Base-by-base conservation (phyloP, 2,888 invertebrate genomes). In the Amphipoea oculea region DNA sequence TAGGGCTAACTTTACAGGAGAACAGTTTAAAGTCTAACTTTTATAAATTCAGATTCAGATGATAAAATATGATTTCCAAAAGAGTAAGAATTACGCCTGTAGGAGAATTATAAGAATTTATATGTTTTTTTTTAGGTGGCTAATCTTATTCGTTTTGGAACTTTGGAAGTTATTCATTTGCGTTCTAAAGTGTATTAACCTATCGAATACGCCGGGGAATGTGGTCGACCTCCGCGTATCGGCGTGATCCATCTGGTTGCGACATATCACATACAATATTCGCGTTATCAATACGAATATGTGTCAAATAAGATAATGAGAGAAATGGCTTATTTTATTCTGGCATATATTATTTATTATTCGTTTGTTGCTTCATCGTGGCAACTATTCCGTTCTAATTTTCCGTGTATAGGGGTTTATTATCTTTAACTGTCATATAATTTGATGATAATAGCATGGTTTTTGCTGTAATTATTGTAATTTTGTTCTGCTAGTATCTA, bases 241-340 rank as follows among this genome's bases (percentile, higher is more conserved):
- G 71, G 62, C 73, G 68, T 68, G 60, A 76, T 68, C 54, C 71
- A 72, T 79, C 73, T 83, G 69, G 73, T 87, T 87, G 72, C 87
- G 36, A 72, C 63, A 87, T 48, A 60, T 65, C 14, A 67, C 75
- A 36, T 45, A 42, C 69, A 84, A 69, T 76, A 78, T 57, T 73
- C n/a, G 51, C 73, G 80, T 81, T 88, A 87, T 88, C 88, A 75
- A n/a, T 11, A 51, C n/a, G 42, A 79, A 85, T 79, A 76, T 85
- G 65, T 87, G 85, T 84, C 87, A 86, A 78, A 77, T 23, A 36
- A n/a, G 84, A 86, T 84, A 84, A 63, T 75, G 17, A 45, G 62
- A 63, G 87, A 79, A 87, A 85, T 79, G 62, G 71, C 40, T 63
- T 29, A 76, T 48, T 73, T 48, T 67, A 62, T 67, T 71, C n/a